Evolutionary conservation across 2,888 invertebrate species (phyloP), one percentile per base, ranked within the genome.

Genomic region (Pycnomerus fuliginosus): DNA sequence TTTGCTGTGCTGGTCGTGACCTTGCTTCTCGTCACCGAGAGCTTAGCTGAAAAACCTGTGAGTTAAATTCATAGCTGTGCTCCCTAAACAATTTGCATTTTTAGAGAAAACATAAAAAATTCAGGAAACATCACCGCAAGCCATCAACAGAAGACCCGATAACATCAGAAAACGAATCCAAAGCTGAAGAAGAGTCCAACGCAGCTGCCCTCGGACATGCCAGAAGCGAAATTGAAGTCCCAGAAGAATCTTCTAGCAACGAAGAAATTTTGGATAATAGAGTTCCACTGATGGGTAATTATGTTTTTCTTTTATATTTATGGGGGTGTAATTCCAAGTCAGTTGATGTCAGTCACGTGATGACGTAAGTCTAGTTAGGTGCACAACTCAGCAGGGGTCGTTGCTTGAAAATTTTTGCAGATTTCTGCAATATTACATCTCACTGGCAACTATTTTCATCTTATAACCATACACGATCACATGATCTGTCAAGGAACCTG

Each of bases 81-180:
- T n/a, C n/a, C n/a, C 15, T 36, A 23, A 30, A 30, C 31, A 7
- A 11, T 53, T 48, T 34, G 23, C 23, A 25, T 51, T 50, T 31
- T 8, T 41, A 70, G 70, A 60, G 58, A 34, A 70, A 68, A 57
- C 62, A 59, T 16, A 70, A 67, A 44, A 69, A 67, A 50, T 55
- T 25, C 45, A 32, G 25, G 31, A 48, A 46, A 16, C 48, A 27
- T 12, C 25, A 20, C 4, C 29, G 20, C 15, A 48, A 44, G 15
- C 44, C 34, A 15, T 11, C 11, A 20, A 20, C 20, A 33, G 35
- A 20, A 28, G 16, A 13, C 14, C 25, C 16, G 41, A 44, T 3
- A 16, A 22, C n/a, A 23, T 23, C 10, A 1, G 34, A 31, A n/a
- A n/a, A n/a, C 20, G 13, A 11, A 2, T 12, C 20, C n/a, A 50